These are phyloP conservation scores for Tenualosa ilisha DNA, from an alignment of 2,797 vertebrate genomes.

Conservation along the genomic window DNA sequence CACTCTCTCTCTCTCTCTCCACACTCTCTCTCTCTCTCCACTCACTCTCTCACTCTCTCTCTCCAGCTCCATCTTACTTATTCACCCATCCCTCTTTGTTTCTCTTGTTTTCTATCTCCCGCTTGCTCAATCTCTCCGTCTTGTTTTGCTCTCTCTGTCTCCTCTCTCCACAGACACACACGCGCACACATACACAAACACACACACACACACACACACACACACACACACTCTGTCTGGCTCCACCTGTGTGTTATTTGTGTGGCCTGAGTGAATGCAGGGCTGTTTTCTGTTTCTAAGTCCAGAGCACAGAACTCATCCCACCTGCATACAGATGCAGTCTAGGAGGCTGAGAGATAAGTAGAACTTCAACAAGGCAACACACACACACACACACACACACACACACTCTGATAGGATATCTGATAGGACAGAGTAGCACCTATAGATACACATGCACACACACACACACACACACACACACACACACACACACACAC, in stretches of 20 bases:
- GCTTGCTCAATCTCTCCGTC: too few species aligned
- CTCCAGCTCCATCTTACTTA: too few species aligned
- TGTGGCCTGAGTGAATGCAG: not conserved
- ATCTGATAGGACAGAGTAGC: too few species aligned
- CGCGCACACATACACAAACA: too few species aligned
- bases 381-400: not conserved
- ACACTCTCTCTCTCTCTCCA: too few species aligned
- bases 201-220: too few species aligned
- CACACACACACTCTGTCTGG: not conserved
- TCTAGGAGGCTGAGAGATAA: not conserved
- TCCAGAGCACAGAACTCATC: not conserved
- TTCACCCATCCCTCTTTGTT: not conserved
- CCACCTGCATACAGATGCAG: not conserved
- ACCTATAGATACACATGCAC: too few species aligned
- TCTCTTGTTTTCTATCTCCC: not conserved
- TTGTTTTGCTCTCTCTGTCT: not conserved
- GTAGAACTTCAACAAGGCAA: not conserved
- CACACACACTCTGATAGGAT: too few species aligned
- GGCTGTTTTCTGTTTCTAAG: not conserved
- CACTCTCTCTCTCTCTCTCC: too few species aligned
- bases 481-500: not conserved
- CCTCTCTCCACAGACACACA: too few species aligned
- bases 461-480: too few species aligned
- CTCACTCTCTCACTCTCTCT: too few species aligned
- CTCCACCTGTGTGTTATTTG: not conserved